Evolutionary conservation across 2,888 invertebrate species (phyloP).

Genomic region (Chironomus riparius): DNA sequence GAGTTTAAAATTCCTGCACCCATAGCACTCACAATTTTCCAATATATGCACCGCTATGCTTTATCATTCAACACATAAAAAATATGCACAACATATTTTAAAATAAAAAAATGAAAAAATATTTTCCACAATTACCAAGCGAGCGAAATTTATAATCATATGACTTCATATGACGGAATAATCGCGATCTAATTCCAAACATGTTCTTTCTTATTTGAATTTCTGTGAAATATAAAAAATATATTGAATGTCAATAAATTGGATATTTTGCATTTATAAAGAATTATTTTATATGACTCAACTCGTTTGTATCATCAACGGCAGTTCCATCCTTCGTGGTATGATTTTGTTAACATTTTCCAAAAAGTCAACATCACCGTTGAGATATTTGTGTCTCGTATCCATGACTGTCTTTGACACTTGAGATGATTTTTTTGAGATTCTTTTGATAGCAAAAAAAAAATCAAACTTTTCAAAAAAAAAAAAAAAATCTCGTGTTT

Average conservation of each 20-base stretch:
- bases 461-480: too few species aligned
- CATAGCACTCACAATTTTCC: too few species aligned
- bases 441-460: too few species aligned
- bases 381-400: constrained; percentile 5
- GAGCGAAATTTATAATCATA: constrained; percentile 19
- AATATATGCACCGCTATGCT: too few species aligned
- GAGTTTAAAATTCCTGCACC: too few species aligned
- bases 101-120: too few species aligned
- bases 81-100: too few species aligned
- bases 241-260: background rate
- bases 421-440: too few species aligned
- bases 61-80: background rate
- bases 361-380: constrained; percentile 6
- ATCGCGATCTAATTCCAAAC: constrained; percentile 10
- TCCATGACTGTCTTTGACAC: background rate
- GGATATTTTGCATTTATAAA: background rate
- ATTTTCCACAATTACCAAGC: background rate
- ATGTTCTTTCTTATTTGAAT: constrained; percentile 24
- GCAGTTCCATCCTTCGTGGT: background rate
- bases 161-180: constrained; percentile 12
- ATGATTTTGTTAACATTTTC: constrained; percentile 1
- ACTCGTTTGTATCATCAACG: constrained; percentile 7
- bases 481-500: too few species aligned
- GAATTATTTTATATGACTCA: background rate
- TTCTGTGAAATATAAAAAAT: background rate